Evolutionary conservation across 2,797 vertebrate genomes (phyloP).

Genomic region (Galagoides demidoff): DNA sequence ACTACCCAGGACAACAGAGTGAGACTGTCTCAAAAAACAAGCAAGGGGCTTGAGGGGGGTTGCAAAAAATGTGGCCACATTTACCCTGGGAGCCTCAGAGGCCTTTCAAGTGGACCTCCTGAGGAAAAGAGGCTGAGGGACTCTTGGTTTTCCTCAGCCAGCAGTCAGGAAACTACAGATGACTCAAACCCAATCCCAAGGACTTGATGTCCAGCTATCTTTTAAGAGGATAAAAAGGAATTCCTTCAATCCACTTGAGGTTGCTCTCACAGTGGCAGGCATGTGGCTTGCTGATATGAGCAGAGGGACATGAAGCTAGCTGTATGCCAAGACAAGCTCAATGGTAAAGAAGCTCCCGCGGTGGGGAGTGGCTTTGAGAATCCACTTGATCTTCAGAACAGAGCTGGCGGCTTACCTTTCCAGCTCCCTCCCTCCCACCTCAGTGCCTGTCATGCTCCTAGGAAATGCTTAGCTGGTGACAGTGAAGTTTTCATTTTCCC

Average conservation of each 20-base stretch:
- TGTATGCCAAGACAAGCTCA: slow-evolving; percentile 18
- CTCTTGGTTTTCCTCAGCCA: background rate
- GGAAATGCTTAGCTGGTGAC: background rate
- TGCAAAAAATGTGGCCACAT: background rate
- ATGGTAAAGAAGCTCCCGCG: background rate
- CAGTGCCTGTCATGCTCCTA: background rate
- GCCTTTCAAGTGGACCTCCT: background rate
- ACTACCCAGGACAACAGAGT: no score
- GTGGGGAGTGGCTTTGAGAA: background rate
- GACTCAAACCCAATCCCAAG: slow-evolving; percentile 13
- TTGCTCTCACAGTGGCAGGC: slow-evolving; percentile 47
- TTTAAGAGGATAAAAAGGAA: slow-evolving; percentile 58
- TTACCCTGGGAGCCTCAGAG: background rate
- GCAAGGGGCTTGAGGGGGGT: no score
- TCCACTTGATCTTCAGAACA: background rate
- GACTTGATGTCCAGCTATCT: slow-evolving; percentile 13
- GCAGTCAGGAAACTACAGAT: background rate
- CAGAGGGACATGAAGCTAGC: background rate
- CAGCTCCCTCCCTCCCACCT: slow-evolving; percentile 1
- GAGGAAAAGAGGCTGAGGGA: background rate
- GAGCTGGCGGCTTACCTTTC: background rate
- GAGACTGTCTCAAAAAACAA: no score
- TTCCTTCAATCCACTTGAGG: slow-evolving; percentile 42
- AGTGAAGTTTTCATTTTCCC: slow-evolving; percentile 10
- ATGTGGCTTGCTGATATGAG: background rate